A percentile compares a stretch with the other conserved stretches of the same genome.
phyloP scores from a whole-genome alignment of 53 echinoderm and acorn worm species.

The Hippasteria phrygiana region DNA sequence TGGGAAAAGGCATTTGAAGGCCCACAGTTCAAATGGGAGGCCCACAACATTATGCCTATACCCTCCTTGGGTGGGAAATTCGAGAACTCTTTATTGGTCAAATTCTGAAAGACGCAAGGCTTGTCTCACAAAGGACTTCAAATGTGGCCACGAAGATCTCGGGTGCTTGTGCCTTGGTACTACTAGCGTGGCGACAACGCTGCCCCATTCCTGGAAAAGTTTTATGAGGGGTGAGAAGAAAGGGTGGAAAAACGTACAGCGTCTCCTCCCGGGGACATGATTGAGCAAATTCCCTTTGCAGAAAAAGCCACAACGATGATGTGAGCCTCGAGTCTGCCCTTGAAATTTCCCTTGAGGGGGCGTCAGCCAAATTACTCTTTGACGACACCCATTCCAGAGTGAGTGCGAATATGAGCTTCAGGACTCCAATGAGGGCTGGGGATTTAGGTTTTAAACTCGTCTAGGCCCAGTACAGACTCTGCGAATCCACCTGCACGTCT shows the following conservation, averaged over 20 bases:
- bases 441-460: constrained; percentile 9
- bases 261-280: background rate
- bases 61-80: background rate
- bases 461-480: constrained; percentile 18
- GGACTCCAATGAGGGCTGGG: background rate
- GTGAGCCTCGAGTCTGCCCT: background rate
- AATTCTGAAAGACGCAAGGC: background rate
- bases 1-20: constrained; percentile 23
- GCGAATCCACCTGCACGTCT: constrained; percentile 38
- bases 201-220: too few species aligned
- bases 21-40: constrained; percentile 33
- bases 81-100: constrained; percentile 14
- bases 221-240: too few species aligned
- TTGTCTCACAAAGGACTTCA: background rate
- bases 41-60: constrained; percentile 13
- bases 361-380: background rate
- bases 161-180: constrained; percentile 29
- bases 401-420: too few species aligned
- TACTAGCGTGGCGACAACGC: constrained; percentile 13
- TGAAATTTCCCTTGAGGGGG: background rate
- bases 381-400: background rate
- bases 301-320: background rate
- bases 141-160: constrained; percentile 32
- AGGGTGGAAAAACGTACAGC: background rate
- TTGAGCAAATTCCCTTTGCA: background rate